Evolutionary conservation across 2,113 vertebrate genomes (phyloP).

Genomic region (Pontoporia blainvillei): DNA sequence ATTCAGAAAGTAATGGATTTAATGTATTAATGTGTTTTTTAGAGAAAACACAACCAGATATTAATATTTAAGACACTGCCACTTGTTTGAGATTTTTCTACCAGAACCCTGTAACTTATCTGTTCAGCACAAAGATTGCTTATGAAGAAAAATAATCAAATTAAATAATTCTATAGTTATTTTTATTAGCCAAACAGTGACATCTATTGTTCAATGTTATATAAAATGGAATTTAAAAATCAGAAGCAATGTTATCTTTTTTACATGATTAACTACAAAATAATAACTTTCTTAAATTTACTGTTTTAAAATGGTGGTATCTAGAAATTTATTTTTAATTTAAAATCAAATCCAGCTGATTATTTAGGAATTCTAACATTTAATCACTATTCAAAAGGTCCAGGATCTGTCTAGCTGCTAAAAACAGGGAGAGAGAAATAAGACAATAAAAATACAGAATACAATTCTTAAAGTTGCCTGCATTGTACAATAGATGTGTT

Average conservation of each 20-base stretch:
- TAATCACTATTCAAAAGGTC: neutral
- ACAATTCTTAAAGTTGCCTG: neutral
- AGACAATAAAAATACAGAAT: neutral
- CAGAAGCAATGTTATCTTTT: slow-evolving; percentile 11
- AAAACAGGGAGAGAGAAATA: neutral
- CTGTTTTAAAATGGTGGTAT: slow-evolving; percentile 30
- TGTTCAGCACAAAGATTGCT: slow-evolving; percentile 54
- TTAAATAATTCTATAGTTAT: slow-evolving; percentile 66
- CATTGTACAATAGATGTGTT: neutral
- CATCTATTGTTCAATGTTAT: slow-evolving; percentile 79
- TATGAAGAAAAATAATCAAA: slow-evolving; percentile 68
- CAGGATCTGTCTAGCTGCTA: neutral
- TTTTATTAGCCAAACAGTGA: slow-evolving; percentile 80
- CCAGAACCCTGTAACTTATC: slow-evolving; percentile 48
- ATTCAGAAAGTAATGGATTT: slow-evolving; percentile 37
- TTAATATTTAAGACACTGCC: slow-evolving; percentile 39
- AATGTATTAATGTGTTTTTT: slow-evolving; percentile 18
- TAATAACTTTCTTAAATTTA: slow-evolving; percentile 35
- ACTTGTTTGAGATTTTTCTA: slow-evolving; percentile 33
- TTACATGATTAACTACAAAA: neutral
- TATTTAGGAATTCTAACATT: neutral
- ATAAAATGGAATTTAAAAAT: slow-evolving; percentile 59
- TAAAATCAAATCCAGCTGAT: neutral
- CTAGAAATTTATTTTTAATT: neutral
- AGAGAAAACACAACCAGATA: slow-evolving; percentile 11